Percentiles rank a stretch among this genome's conserved stretches.
These are phyloP conservation scores for Drosophila subpulchrella DNA, from an alignment of 1,140 invertebrate species.

Conservation along the genomic window DNA sequence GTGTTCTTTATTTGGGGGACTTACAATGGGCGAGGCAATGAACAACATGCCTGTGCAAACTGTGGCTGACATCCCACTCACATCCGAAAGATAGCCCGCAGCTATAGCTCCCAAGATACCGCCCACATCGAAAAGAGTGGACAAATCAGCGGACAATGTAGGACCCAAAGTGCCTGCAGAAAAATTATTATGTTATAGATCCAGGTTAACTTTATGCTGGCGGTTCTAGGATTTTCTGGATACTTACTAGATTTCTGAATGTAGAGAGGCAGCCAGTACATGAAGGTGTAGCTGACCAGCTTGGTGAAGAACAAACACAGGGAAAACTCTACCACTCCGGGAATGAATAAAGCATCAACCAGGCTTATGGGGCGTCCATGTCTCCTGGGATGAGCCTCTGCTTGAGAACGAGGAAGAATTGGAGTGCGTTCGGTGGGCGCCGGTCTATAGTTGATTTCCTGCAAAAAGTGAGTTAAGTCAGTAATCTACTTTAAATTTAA, in stretches of 20 bases:
- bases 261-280: slow-evolving; percentile 97
- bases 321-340: slow-evolving; percentile 98
- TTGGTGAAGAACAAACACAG: slow-evolving; percentile 98
- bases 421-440: slow-evolving; percentile 84
- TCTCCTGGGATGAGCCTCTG: slow-evolving; percentile 3
- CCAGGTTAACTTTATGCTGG: not conserved
- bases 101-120: slow-evolving; percentile 95
- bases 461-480: slow-evolving; percentile 5
- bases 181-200: slow-evolving; percentile 38
- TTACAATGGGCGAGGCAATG: slow-evolving; percentile 93
- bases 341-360: slow-evolving; percentile 91
- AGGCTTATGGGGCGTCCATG: slow-evolving; percentile 91
- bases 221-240: not conserved
- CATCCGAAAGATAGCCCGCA: slow-evolving; percentile 94
- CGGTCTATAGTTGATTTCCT: slow-evolving; percentile 85
- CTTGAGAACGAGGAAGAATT: slow-evolving; percentile 64
- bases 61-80: slow-evolving; percentile 92
- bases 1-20: slow-evolving; percentile 31
- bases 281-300: slow-evolving; percentile 98
- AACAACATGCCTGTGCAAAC: slow-evolving; percentile 94
- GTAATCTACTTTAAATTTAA: not conserved
- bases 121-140: slow-evolving; percentile 96
- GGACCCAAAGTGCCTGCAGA: slow-evolving; percentile 89
- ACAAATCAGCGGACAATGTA: slow-evolving; percentile 92
- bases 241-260: slow-evolving; percentile 94